These are phyloP conservation scores for Ichneumoninae sp. DNA, from an alignment of 2,888 invertebrate genomes.

Conservation along the genomic window DNA sequence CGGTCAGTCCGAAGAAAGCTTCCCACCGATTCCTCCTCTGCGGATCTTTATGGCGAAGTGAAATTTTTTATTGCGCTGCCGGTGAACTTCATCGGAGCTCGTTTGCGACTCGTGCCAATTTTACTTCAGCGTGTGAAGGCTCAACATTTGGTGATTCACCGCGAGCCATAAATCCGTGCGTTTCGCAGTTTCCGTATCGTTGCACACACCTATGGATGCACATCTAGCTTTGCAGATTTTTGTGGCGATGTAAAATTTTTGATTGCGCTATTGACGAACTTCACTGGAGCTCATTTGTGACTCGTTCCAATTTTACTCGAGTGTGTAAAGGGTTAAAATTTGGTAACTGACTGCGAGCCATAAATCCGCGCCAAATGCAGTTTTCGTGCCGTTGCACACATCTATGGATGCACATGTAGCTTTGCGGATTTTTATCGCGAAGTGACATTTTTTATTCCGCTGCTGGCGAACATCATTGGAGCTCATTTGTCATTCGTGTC, in stretches of 20 bases:
- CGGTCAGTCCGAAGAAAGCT: slow-evolving; percentile 8
- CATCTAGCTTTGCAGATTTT: neutral
- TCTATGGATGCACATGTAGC: neutral
- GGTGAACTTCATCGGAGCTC: neutral
- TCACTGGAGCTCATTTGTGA: neutral
- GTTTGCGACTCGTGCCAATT: neutral
- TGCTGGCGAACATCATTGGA: neutral
- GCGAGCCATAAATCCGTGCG: too few relatives aligned
- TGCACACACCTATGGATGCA: too few relatives aligned
- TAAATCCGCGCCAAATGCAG: neutral
- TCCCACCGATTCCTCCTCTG: neutral
- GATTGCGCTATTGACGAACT: neutral
- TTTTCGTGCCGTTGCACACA: neutral
- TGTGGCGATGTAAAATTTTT: neutral
- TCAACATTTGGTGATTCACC: too few relatives aligned
- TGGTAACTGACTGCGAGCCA: neutral
- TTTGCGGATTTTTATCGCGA: neutral
- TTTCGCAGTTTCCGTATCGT: neutral
- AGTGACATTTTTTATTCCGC: slow-evolving; percentile 1
- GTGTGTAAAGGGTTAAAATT: neutral
- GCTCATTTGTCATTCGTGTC: neutral
- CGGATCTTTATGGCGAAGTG: slow-evolving; percentile 7
- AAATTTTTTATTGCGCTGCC: slow-evolving; percentile 5
- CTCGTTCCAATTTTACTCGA: neutral
- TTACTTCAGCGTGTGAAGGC: neutral